phyloP scores from a whole-genome alignment of 2,797 vertebrate species.

The Rhinogobio ventralis region DNA sequence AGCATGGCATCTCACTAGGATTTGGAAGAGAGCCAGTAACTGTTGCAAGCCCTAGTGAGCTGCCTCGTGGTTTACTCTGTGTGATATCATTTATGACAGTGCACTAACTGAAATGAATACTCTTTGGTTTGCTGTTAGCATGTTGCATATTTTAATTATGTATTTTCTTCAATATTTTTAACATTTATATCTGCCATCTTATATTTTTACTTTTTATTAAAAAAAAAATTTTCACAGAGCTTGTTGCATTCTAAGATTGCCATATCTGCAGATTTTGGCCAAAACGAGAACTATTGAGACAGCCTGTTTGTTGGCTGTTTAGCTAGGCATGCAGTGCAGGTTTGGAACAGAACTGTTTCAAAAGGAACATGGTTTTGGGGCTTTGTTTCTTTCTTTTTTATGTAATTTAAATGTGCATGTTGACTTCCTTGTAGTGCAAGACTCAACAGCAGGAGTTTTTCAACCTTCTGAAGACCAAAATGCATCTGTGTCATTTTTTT shows the following conservation, averaged over 20 bases:
- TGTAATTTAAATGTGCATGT: conserved; percentile 5
- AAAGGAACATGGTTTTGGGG: not conserved
- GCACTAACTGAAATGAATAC: not conserved
- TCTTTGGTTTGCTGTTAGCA: not conserved
- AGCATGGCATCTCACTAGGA: conserved; percentile 5
- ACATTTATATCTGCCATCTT: not conserved
- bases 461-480: conserved; percentile 22
- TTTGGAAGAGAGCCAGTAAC: not conserved
- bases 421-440: conserved; percentile 5
- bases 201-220: no score
- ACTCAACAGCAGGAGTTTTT: conserved; percentile 33
- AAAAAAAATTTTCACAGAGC: no score
- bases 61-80: not conserved
- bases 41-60: not conserved
- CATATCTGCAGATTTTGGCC: not conserved
- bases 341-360: not conserved
- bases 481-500: conserved; percentile 25
- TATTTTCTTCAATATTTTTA: not conserved
- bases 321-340: not conserved
- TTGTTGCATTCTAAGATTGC: conserved; percentile 2
- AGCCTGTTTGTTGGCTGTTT: conserved; percentile 7
- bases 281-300: not conserved
- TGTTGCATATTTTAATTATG: not conserved
- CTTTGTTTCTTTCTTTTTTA: conserved; percentile 14
- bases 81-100: not conserved